A percentile compares a stretch with the other conserved stretches of the same genome.
Conservation (phyloP, 2,888 invertebrate genomes). For the Gibbula magus region DNA sequence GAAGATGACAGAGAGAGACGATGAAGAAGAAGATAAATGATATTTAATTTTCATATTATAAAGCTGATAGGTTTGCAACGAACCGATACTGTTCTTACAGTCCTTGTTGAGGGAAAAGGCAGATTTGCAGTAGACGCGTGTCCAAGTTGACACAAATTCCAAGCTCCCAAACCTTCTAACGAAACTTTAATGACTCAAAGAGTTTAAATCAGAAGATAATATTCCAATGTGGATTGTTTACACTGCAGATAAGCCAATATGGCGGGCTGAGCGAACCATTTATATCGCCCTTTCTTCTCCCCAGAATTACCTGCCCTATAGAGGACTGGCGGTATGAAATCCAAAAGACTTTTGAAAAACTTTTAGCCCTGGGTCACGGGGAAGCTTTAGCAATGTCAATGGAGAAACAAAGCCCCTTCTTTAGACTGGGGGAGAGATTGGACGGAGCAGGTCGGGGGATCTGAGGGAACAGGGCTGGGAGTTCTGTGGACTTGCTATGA, state of each 20-base stretch:
- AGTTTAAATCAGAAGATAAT: slow-evolving; percentile 21
- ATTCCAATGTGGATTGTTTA: slow-evolving; percentile 15
- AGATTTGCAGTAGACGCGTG: slow-evolving; percentile 17
- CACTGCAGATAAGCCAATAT: slow-evolving; percentile 23
- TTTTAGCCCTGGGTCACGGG: slow-evolving; percentile 29
- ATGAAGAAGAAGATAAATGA: slow-evolving; percentile 26
- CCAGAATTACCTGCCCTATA: background rate
- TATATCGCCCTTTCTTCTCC: slow-evolving; percentile 6
- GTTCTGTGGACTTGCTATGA: slow-evolving; percentile 9
- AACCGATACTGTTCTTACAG: slow-evolving; percentile 23
- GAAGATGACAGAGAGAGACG: slow-evolving; percentile 15
- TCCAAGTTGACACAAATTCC: slow-evolving; percentile 10
- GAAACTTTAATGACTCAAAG: slow-evolving; percentile 29
- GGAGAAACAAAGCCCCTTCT: slow-evolving; percentile 29
- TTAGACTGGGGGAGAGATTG: background rate
- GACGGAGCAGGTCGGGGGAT: background rate
- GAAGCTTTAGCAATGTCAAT: slow-evolving; percentile 14
- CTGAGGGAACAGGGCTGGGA: slow-evolving; percentile 12
- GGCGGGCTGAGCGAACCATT: slow-evolving; percentile 25
- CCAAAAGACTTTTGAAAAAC: slow-evolving; percentile 25
- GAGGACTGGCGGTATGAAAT: slow-evolving; percentile 12
- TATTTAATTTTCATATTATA: slow-evolving; percentile 27
- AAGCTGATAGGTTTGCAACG: slow-evolving; percentile 30
- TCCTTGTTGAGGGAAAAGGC: background rate
- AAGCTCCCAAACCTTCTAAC: background rate